Evolutionary conservation across 2,888 invertebrate genomes (phyloP).

Genomic region (Polydesmus complanatus): DNA sequence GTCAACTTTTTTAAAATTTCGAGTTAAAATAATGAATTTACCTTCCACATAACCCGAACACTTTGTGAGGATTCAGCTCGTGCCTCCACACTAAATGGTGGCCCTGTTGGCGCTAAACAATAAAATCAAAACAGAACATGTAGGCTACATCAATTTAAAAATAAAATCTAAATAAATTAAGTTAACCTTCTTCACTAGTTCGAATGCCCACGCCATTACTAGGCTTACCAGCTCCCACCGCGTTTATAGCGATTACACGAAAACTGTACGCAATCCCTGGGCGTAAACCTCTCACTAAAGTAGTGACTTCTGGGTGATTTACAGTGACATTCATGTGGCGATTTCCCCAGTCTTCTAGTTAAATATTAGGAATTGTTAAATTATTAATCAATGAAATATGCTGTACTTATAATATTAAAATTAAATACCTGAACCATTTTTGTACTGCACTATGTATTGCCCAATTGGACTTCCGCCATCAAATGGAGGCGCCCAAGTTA

Average conservation of each 20-base stretch:
- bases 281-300: constrained; percentile 22
- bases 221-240: constrained; percentile 29
- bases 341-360: constrained; percentile 15
- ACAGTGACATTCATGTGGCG: constrained; percentile 14
- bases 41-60: constrained; percentile 31
- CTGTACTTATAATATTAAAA: not conserved
- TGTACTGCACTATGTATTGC: constrained; percentile 30
- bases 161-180: not conserved
- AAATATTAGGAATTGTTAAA: not conserved
- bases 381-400: not conserved
- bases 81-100: constrained; percentile 28
- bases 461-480: constrained; percentile 33
- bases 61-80: constrained; percentile 30
- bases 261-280: constrained; percentile 31
- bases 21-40: constrained; percentile 20
- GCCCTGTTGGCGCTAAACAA: constrained; percentile 31
- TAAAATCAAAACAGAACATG: not conserved
- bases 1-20: not conserved
- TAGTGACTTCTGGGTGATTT: constrained; percentile 13
- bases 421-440: constrained; percentile 22
- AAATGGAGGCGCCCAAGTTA: constrained; percentile 31
- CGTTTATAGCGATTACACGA: constrained; percentile 30
- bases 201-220: constrained; percentile 27
- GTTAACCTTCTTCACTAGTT: constrained; percentile 31
- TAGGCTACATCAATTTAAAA: too few species aligned